These are phyloP conservation scores for Dryomyza anilis DNA, from an alignment of 2,888 invertebrate genomes.

Conservation along the genomic window DNA sequence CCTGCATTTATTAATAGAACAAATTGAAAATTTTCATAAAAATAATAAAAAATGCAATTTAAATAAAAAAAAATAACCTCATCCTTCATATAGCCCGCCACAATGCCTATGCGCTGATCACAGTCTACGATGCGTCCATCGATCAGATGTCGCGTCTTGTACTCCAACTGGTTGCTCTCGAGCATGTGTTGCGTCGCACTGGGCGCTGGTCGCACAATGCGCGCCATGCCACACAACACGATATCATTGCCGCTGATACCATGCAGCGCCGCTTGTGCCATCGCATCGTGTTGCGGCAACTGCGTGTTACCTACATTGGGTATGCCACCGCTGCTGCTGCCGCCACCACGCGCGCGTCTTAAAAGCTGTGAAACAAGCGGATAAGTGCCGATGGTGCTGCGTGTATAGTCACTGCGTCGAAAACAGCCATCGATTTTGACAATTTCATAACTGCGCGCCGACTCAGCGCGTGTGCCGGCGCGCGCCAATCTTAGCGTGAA, in stretches of 20 bases:
- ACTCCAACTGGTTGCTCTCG: conserved; percentile 80
- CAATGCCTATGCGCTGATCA: conserved; percentile 88
- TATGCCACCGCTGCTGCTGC: too few species aligned
- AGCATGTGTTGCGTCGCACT: conserved; percentile 70
- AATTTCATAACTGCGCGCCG: conserved; percentile 70
- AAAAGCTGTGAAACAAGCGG: conserved; percentile 60
- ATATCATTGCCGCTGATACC: conserved; percentile 68
- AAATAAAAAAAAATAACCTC: conserved; percentile 66
- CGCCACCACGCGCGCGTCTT: conserved; percentile 62
- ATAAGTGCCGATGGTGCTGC: conserved; percentile 61
- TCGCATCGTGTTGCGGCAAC: conserved; percentile 51
- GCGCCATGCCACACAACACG: conserved; percentile 76
- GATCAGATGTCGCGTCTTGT: conserved; percentile 85
- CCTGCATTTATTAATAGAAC: conserved; percentile 60
- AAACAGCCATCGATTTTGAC: conserved; percentile 73
- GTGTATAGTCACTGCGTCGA: conserved; percentile 66
- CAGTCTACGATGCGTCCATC: conserved; percentile 89
- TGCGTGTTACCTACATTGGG: too few species aligned
- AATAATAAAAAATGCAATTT: too few species aligned
- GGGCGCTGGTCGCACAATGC: conserved; percentile 71
- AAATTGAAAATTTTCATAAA: background rate
- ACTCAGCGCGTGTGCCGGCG: conserved; percentile 74
- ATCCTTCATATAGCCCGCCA: conserved; percentile 87
- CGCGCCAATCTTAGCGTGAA: conserved; percentile 68
- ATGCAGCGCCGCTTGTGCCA: conserved; percentile 63